Evolutionary conservation across 2,113 vertebrate species (phyloP).

Genomic region (Zapornia atra): DNA sequence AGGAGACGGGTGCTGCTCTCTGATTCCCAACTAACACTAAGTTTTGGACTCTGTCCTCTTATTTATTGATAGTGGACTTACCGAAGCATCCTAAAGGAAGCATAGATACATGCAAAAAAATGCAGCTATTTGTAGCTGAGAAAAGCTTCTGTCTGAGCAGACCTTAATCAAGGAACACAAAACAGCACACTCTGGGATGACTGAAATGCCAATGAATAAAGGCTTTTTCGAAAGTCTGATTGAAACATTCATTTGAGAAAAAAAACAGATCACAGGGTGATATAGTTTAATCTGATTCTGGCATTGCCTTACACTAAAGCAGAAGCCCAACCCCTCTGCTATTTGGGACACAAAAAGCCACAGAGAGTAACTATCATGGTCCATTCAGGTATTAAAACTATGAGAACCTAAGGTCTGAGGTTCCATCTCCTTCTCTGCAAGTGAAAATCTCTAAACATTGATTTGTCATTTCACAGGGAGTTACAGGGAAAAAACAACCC

Average conservation of each 20-base stretch:
- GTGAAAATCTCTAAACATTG: not conserved
- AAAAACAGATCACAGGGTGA: not conserved
- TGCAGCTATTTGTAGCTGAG: not conserved
- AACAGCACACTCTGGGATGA: not conserved
- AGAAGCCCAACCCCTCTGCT: not conserved
- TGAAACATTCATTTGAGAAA: not conserved
- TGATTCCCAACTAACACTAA: not conserved
- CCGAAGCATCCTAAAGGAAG: not conserved
- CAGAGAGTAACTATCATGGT: not conserved
- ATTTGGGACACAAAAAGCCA: not conserved
- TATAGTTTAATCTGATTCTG: not conserved
- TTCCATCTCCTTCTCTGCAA: not conserved
- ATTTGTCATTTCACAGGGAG: not conserved
- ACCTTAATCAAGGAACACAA: not conserved
- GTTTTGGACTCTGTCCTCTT: not conserved
- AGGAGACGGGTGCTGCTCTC: not conserved
- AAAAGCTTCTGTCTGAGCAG: not conserved
- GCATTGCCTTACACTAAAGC: not conserved
- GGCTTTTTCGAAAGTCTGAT: not conserved
- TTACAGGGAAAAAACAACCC: not conserved
- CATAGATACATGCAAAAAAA: not conserved
- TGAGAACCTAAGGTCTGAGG: not conserved
- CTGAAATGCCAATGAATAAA: not conserved
- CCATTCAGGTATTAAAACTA: not conserved
- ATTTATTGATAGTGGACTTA: not conserved